Base-by-base conservation (phyloP, 2,797 vertebrate species). In the Otus scops region DNA sequence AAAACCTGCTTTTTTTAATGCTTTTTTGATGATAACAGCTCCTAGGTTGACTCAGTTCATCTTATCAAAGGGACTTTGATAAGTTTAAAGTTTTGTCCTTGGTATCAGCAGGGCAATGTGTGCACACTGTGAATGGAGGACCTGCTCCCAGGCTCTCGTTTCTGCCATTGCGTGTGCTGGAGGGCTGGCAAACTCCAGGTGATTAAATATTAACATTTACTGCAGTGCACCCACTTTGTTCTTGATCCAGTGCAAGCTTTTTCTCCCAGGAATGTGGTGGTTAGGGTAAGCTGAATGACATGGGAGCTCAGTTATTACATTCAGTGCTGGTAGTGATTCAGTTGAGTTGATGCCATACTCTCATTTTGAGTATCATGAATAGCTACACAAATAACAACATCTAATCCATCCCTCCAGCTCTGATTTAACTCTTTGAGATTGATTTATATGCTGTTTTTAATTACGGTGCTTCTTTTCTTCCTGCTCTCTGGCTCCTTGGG, bases 151-250 rank as follows among this genome's bases (percentile, higher is more conserved):
- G n/a, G 41, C 39, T 54, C 79, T 0, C 0, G 36, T 47, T 45
- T 20, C 24, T 24, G 48, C 36, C 2, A 1, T 36, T 53, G 48
- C 9, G 0, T 64, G 60, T 85, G n/a, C 82, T 21, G 6, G 28
- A 73, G 74, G 51, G 50, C 73, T 91, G 59, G 36, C 69, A 57
- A 78, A 63, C 32, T 51, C 48, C 28, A 7, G 6, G 45, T 2
- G 60, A 79, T 93, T 91, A 97, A 96, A 94, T 60, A 96, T 96
- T 96, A 95, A 92, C 95, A 60, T 69, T 39, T 67, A 86, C 22
- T 85, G 81, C 93, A 53, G 61, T 3, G 16, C 54, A 38, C 68
- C 74, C 63, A 27, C 88, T 90, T 91, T 63, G n/a, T 76, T 91
- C 71, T 20, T 64, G 39, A 17, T 50, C 34, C 50, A 61, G 5